phyloP scores from a whole-genome alignment of 2,797 vertebrate genomes.

The Sciurus carolinensis region DNA sequence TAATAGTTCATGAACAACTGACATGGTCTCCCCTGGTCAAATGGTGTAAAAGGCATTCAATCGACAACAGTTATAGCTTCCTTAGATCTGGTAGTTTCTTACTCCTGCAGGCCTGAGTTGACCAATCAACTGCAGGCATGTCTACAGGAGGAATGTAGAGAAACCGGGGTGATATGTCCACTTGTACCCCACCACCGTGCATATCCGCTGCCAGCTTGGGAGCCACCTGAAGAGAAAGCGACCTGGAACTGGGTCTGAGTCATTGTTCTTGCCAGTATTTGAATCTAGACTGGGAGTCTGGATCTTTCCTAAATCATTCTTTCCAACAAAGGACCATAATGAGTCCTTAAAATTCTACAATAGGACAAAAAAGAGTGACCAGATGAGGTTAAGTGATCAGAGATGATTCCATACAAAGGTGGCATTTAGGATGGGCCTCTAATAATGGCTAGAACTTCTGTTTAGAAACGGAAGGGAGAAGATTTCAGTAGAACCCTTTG shows the following conservation, averaged over 20 bases:
- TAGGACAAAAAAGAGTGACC: not conserved
- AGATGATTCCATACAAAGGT: not conserved
- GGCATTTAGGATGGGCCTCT: not conserved
- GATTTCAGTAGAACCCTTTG: not conserved
- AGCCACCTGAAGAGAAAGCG: not conserved
- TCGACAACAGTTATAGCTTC: not conserved
- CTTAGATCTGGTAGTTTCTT: not conserved
- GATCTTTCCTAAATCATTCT: not conserved
- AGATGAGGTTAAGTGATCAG: not conserved
- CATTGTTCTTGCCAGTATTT: not conserved
- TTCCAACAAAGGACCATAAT: not conserved
- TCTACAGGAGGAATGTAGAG: not conserved
- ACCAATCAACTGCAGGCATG: not conserved
- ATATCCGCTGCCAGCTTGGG: not conserved
- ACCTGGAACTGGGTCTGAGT: not conserved
- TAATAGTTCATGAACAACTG: not conserved
- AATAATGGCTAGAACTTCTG: not conserved
- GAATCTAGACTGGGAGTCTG: not conserved
- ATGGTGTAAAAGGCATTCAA: not conserved
- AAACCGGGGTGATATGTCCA: accelerated
- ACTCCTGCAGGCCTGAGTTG: not conserved
- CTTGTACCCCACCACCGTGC: not conserved
- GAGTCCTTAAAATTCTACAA: not conserved
- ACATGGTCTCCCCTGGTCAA: not conserved
- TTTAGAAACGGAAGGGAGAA: not conserved